Percentiles rank a stretch among this genome's conserved stretches.
phyloP scores from a whole-genome alignment of 2,888 invertebrate species.

The Seira ritae region DNA sequence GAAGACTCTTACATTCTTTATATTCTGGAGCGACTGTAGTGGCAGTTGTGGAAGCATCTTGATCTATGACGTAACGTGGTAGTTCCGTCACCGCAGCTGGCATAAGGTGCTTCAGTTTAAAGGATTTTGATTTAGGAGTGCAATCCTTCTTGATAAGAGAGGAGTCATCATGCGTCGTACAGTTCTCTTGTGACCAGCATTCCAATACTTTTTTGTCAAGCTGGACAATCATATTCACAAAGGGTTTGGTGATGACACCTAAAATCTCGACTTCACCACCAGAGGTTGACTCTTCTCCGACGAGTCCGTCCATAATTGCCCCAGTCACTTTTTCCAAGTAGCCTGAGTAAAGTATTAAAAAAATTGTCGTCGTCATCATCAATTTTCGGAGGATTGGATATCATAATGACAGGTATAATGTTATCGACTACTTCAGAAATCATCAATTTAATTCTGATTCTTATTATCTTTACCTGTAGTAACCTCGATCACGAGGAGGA shows the following conservation, averaged over 20 bases:
- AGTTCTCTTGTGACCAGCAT: slow-evolving; percentile 75
- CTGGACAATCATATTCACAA: slow-evolving; percentile 76
- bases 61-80: background rate
- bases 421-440: background rate
- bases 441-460: too few species aligned
- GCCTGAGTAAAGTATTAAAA: slow-evolving; percentile 69
- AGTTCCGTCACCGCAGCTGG: background rate
- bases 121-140: slow-evolving; percentile 9
- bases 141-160: slow-evolving; percentile 75
- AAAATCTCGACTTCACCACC: slow-evolving; percentile 75
- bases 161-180: slow-evolving; percentile 74
- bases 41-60: background rate
- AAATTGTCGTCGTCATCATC: background rate
- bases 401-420: background rate
- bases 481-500: slow-evolving; percentile 78
- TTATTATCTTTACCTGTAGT: too few species aligned
- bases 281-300: slow-evolving; percentile 75
- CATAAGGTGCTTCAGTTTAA: background rate
- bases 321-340: slow-evolving; percentile 75
- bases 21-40: slow-evolving; percentile 11
- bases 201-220: slow-evolving; percentile 76
- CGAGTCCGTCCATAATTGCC: slow-evolving; percentile 74
- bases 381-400: slow-evolving; percentile 1
- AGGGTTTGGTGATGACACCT: slow-evolving; percentile 76
- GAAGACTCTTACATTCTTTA: slow-evolving; percentile 41